Conservation (phyloP, 2,888 invertebrate genomes). For the Coleophora deauratella region DNA sequence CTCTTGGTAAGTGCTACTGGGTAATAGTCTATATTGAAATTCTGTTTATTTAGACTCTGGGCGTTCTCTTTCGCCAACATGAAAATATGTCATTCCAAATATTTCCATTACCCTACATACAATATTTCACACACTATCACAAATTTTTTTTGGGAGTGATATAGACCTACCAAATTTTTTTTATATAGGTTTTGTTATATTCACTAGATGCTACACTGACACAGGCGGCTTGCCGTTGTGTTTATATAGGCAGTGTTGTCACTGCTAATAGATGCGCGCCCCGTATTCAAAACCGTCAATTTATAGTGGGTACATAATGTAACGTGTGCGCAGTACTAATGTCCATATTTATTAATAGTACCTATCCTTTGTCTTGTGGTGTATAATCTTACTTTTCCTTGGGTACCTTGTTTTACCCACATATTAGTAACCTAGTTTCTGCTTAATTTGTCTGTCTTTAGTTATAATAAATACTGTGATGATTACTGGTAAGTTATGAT, state of each 20-base stretch:
- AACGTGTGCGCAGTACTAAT: conserved; percentile 30
- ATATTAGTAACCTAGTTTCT: background rate
- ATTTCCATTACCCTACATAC: no score
- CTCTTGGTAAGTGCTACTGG: no score
- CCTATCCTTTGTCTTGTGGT: conserved; percentile 11
- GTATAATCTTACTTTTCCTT: conserved; percentile 1
- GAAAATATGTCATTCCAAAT: no score
- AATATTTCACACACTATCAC: no score
- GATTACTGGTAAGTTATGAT: no score
- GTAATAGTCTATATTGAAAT: no score
- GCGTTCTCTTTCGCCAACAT: no score
- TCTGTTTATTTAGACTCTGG: no score
- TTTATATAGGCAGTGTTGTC: conserved; percentile 39
- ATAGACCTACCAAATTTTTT: no score
- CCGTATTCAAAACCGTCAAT: conserved; percentile 32
- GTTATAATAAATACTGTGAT: background rate
- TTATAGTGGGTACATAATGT: conserved; percentile 25
- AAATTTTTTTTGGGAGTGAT: no score
- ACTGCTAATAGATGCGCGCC: conserved; percentile 34
- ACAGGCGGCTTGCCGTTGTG: conserved; percentile 14
- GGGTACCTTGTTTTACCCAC: background rate
- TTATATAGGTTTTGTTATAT: no score
- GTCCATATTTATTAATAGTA: conserved; percentile 15
- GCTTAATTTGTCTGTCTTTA: background rate
- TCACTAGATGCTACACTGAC: no score